Conservation (phyloP, 2,113 vertebrate species). For the Brachyhypopomus occidentalis region DNA sequence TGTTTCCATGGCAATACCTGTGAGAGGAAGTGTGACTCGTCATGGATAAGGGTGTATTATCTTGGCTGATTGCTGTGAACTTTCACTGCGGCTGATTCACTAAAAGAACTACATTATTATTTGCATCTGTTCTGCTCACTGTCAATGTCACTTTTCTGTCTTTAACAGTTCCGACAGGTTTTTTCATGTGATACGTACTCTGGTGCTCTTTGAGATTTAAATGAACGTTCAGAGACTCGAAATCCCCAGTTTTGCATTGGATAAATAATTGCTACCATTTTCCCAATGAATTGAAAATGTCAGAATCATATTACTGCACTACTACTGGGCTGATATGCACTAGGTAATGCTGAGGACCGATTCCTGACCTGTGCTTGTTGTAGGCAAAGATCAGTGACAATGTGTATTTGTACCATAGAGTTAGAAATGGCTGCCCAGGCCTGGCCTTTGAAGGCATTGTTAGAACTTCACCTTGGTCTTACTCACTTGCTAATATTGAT, state of each 20-base stretch:
- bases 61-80: conserved; percentile 6
- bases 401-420: background rate
- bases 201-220: background rate
- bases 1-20: conserved; percentile 47
- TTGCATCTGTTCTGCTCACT: background rate
- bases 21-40: conserved; percentile 14
- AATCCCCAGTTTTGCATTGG: background rate
- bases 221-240: background rate
- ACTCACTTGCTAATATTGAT: conserved; percentile 15
- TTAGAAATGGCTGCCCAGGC: background rate
- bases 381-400: background rate
- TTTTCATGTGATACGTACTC: background rate
- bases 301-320: background rate
- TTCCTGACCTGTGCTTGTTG: background rate
- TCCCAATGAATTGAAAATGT: background rate
- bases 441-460: background rate
- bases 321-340: background rate
- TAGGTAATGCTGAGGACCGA: background rate
- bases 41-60: conserved; percentile 18
- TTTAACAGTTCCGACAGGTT: background rate
- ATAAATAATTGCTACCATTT: background rate
- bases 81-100: background rate
- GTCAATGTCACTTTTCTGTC: background rate
- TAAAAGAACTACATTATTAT: background rate
- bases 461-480: background rate